Evolutionary conservation across 2,113 vertebrate genomes (phyloP).

Genomic region (Centrocercus urophasianus): DNA sequence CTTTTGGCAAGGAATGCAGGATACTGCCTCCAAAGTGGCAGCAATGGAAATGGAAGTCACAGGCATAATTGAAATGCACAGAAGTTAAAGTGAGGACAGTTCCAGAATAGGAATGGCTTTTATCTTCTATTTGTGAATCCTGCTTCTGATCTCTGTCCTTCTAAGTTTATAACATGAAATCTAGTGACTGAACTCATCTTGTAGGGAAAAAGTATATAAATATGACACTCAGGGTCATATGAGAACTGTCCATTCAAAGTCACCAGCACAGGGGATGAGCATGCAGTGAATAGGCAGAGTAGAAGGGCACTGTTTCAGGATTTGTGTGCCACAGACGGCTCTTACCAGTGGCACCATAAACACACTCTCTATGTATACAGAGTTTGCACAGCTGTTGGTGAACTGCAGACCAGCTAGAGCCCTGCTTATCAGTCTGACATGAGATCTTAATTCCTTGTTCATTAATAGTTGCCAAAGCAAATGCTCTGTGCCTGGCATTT

Average conservation of each 20-base stretch:
- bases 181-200: neutral
- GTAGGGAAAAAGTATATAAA: neutral
- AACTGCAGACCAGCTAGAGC: neutral
- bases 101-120: slow-evolving; percentile 21
- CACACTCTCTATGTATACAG: neutral
- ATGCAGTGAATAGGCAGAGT: neutral
- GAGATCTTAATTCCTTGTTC: neutral
- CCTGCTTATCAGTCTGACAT: neutral
- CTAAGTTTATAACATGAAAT: neutral
- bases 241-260: neutral
- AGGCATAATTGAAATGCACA: slow-evolving; percentile 35
- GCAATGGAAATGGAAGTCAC: neutral
- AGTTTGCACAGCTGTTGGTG: neutral
- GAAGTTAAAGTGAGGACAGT: neutral
- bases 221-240: neutral
- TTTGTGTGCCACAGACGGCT: neutral
- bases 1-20: neutral
- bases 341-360: neutral
- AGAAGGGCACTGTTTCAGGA: neutral
- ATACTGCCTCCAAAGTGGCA: neutral
- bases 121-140: slow-evolving; percentile 30
- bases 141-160: neutral
- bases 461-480: neutral
- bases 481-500: neutral
- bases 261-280: neutral